Evolutionary conservation across 2,113 vertebrate genomes (phyloP), one percentile per base, ranked within the genome.

Genomic region (Myotis yumanensis): DNA sequence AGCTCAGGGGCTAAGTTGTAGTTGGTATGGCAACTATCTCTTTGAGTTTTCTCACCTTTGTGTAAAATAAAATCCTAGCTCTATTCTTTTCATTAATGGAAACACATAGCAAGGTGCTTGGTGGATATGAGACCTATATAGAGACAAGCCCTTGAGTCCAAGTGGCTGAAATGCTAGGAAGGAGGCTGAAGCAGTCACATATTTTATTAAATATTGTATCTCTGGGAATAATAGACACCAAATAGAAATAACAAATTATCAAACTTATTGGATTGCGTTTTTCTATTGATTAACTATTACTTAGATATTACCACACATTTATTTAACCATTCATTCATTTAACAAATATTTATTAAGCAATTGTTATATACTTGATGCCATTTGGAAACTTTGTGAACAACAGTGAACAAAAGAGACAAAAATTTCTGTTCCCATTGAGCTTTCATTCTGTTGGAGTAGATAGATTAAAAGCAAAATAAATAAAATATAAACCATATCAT

Each of bases 51-150:
- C 95, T 40, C 59, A 90, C 69, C 93, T 95, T 72, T 91, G 62
- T 96, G 90, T 96, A 92, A 96, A 96, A 92, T 94, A 94, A 97
- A 83, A 94, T n/a, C 84, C 79, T 96, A 76, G 72, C 80, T 87
- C 51, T 83, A 92, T 82, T 94, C 48, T 88, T 96, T 88, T 73
- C 85, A 94, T 83, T 96, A 97, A 95, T 92, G 69, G 28, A 69
- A 97, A 79, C 76, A 93, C 59, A 88, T 92, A 96, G 72, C 87
- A 92, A 90, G 81, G 17, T 73, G 15, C 68, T 83, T 88, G 35
- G 86, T 93, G 48, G 30, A 23, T 52, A 52, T 57, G 69, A 94
- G 57, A 69, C 71, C 14, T 76, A 7, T 71, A 20, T 64, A 72
- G 91, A 96, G 43, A 71, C 14, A 15, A 76, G 32, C 10, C 6